Base-by-base conservation (phyloP, 2,113 vertebrate genomes). In the Toxotes chatareus region DNA sequence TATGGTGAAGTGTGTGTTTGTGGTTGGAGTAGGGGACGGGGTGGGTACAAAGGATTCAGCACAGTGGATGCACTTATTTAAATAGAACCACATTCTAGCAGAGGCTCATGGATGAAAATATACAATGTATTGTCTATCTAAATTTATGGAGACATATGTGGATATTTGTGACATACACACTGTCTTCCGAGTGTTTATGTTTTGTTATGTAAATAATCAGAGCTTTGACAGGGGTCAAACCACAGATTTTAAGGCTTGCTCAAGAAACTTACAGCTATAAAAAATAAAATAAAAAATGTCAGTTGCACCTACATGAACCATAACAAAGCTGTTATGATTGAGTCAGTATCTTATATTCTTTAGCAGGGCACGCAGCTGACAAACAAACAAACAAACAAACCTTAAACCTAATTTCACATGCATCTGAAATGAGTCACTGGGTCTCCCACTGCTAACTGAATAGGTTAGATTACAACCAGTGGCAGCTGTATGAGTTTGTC, bases 11-110 rank as follows among this genome's bases (percentile, higher is more conserved):
- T 56, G 38, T 80, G 59, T 76, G 61, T 76, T 57, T 59, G 42
- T 77, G 16, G 65, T 62, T 79, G 59, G 32, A 65, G 14, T 55
- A 17, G 38, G 34, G 7, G 34, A 55, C 8, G 34, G 49, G 32
- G 44, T 16, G 17, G 74, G n/a, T 79, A 73, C 71, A 82, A 86
- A 87, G 61, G 75, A 78, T 80, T 84, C 19, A 42, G 60, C 61
- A 78, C 44, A 80, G 51, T 79, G 78, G 44, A 73, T 53, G 21
- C 59, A 44, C 68, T 68, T 44, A 38, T 32, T 56, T 81, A 77
- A 68, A 65, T 64, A 81, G 32, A 57, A 32, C n/a, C 51, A 23
- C 27, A 61, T 57, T 73, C 55, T 70, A 46, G 46, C 59, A 74
- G 51, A 67, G 42, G 17, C 21, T 79, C 11, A 0, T 53, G 53